Conservation (phyloP, 2,113 vertebrate genomes). For the Heterotilapia buettikoferi region DNA sequence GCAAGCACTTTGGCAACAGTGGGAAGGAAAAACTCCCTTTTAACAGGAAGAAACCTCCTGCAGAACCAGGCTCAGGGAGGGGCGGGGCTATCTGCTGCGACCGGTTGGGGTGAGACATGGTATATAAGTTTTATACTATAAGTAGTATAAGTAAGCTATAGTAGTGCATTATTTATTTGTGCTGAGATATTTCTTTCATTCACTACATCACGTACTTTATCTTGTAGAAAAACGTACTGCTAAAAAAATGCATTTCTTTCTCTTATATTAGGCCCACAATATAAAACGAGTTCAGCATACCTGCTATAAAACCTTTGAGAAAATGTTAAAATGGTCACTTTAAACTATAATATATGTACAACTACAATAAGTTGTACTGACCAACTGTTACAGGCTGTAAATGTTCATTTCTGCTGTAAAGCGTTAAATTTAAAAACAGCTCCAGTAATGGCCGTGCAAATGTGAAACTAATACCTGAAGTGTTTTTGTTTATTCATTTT, state of each 20-base stretch:
- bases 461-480: not conserved
- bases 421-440: not conserved
- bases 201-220: not conserved
- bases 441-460: not conserved
- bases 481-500: not conserved
- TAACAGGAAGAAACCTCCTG: not conserved
- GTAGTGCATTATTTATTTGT: not conserved
- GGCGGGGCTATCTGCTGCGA: not conserved
- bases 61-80: not conserved
- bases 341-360: not conserved
- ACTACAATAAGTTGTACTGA: not conserved
- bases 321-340: not conserved
- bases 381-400: not conserved
- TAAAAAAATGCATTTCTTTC: not conserved
- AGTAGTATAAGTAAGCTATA: not conserved
- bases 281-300: not conserved
- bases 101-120: fast-evolving
- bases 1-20: fast-evolving
- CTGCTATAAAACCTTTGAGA: not conserved
- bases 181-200: not conserved
- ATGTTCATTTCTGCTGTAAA: not conserved
- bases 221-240: not conserved
- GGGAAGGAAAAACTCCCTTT: not conserved
- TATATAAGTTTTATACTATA: not conserved
- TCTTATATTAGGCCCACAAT: not conserved